phyloP scores from a whole-genome alignment of 2,113 vertebrate genomes.

The Steatornis caripensis region DNA sequence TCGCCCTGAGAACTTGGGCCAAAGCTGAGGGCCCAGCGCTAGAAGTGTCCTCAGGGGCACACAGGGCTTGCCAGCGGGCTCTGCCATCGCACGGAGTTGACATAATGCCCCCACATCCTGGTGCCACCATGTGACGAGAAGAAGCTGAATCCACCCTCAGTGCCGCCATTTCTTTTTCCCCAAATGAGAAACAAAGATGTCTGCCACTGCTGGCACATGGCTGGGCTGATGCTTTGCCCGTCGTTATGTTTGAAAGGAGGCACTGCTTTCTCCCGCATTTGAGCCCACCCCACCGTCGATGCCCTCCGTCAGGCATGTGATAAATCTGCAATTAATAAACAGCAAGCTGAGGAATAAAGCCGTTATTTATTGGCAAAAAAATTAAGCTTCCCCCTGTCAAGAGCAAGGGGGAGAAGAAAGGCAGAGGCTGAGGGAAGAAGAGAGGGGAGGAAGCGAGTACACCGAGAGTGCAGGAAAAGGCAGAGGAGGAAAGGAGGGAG shows the following conservation, averaged over 20 bases:
- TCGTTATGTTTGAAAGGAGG: fast-evolving
- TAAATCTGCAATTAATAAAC: background rate
- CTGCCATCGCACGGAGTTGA: fast-evolving
- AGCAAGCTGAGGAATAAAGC: background rate
- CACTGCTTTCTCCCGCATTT: background rate
- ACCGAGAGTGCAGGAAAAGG: background rate
- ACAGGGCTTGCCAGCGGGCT: fast-evolving
- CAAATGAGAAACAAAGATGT: background rate
- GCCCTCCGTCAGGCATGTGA: background rate
- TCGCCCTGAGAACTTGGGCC: background rate
- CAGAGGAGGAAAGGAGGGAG: background rate
- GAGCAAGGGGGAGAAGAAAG: background rate
- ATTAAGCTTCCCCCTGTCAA: background rate
- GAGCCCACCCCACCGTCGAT: background rate
- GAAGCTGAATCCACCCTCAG: fast-evolving
- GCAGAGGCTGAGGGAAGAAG: background rate
- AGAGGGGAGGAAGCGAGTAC: background rate
- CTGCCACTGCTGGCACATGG: background rate
- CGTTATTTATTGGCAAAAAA: background rate
- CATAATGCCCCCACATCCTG: background rate
- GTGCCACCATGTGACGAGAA: fast-evolving
- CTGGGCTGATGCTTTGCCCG: background rate
- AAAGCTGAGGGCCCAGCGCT: background rate
- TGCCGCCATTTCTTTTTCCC: background rate
- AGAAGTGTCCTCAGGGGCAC: background rate